Conservation (phyloP, 2,797 vertebrate genomes). For the Amphiprion clarkii region DNA sequence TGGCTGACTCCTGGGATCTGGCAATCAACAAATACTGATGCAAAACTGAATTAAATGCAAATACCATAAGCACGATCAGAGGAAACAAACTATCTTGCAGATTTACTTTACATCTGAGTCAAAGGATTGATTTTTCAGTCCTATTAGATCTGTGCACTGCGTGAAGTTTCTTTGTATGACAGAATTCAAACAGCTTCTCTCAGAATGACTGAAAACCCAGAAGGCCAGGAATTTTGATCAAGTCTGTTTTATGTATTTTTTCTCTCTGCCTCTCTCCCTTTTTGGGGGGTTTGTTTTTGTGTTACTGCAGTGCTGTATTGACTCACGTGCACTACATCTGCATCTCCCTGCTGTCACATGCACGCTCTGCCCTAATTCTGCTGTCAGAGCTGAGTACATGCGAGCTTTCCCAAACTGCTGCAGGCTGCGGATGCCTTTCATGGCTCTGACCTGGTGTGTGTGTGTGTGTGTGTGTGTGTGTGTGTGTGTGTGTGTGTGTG, state of each 20-base stretch:
- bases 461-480: constrained; percentile 14
- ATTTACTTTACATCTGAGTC: constrained; percentile 11
- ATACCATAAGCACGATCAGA: not conserved
- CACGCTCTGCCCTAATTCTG: constrained; percentile 54
- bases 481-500: not conserved
- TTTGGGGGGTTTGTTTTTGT: constrained; percentile 21
- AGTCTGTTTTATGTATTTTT: constrained; percentile 38
- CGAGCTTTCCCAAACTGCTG: constrained; percentile 30
- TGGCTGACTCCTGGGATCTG: constrained; percentile 9
- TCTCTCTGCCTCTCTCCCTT: not conserved
- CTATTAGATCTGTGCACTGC: constrained; percentile 14
- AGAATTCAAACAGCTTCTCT: constrained; percentile 28
- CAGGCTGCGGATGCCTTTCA: constrained; percentile 57
- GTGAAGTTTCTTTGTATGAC: constrained; percentile 41
- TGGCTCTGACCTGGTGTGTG: constrained; percentile 42
- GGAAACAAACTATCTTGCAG: not conserved
- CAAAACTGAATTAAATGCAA: constrained; percentile 8
- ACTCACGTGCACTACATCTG: constrained; percentile 46
- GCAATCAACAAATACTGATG: constrained; percentile 12
- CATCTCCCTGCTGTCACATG: constrained; percentile 39
- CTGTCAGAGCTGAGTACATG: constrained; percentile 34
- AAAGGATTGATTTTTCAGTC: constrained; percentile 6
- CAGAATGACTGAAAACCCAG: constrained; percentile 26
- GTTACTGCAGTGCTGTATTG: constrained; percentile 29
- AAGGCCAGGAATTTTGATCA: constrained; percentile 37